Percentiles rank a stretch among this genome's conserved stretches.
Evolutionary conservation across 2,888 invertebrate species (phyloP).

Genomic region (Shargacucullia verbasci): DNA sequence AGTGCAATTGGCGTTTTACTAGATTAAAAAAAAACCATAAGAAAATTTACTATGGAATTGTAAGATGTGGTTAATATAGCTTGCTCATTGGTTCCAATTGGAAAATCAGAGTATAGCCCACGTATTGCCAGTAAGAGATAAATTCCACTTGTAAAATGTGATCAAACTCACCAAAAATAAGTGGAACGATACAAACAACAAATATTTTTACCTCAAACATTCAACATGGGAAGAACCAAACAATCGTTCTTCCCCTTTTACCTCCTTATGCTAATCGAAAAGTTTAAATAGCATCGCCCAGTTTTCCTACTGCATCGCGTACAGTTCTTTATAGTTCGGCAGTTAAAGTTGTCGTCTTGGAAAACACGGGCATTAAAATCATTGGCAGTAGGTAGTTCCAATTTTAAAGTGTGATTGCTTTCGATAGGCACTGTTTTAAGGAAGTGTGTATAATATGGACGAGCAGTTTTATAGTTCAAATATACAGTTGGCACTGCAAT

Average conservation of each 20-base stretch:
- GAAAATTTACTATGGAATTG: too few relatives aligned
- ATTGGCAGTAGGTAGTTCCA: slow-evolving; percentile 6
- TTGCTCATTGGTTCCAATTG: too few relatives aligned
- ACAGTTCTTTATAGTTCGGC: slow-evolving; percentile 50
- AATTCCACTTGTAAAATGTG: too few relatives aligned
- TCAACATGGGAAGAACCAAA: slow-evolving; percentile 43
- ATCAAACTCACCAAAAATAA: not conserved
- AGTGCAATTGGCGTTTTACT: too few relatives aligned
- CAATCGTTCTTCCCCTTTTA: slow-evolving; percentile 64
- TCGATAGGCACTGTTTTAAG: not conserved
- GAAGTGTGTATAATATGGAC: not conserved
- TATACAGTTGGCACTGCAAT: too few relatives aligned
- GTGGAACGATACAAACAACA: not conserved
- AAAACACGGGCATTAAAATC: slow-evolving; percentile 40
- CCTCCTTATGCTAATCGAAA: slow-evolving; percentile 70
- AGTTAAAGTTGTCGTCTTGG: slow-evolving; percentile 42
- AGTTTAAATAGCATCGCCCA: slow-evolving; percentile 55
- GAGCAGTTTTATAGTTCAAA: too few relatives aligned
- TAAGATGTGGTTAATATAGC: too few relatives aligned
- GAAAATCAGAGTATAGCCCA: too few relatives aligned
- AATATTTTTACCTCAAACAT: not conserved
- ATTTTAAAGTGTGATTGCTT: slow-evolving; percentile 10
- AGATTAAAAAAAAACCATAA: too few relatives aligned
- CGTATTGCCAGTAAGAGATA: too few relatives aligned
- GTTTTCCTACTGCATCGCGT: slow-evolving; percentile 51